Percentiles rank a stretch among this genome's conserved stretches.
phyloP scores from a whole-genome alignment of 2,113 vertebrate species.

The Macquaria australasica region DNA sequence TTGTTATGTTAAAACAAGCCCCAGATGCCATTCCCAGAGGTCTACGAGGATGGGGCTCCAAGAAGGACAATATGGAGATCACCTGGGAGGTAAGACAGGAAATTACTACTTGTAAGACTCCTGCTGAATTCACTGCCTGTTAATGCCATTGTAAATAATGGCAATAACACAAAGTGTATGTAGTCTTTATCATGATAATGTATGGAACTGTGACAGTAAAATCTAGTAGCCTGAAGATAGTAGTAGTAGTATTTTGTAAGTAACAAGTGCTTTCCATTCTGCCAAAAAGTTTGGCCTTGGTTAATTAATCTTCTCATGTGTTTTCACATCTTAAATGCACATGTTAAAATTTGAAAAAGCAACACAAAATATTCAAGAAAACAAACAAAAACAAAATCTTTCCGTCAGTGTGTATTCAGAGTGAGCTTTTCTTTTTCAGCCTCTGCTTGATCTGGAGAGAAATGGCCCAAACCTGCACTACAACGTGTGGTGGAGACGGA shows the following conservation, averaged over 20 bases:
- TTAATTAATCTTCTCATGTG: no score
- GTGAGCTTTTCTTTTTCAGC: conserved; percentile 39
- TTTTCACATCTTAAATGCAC: not conserved
- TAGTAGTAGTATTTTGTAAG: not conserved
- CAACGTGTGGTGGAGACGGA: conserved; percentile 89
- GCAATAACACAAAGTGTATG: no score
- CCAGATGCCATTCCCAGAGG: conserved; percentile 90
- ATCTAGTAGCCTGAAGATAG: not conserved
- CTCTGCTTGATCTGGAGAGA: conserved; percentile 86
- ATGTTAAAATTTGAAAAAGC: not conserved
- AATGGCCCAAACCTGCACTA: conserved; percentile 93
- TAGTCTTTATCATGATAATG: not conserved
- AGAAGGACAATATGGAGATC: conserved; percentile 97
- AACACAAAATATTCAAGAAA: not conserved
- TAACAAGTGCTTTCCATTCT: not conserved
- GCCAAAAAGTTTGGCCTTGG: no score
- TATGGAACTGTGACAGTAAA: not conserved
- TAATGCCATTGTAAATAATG: not conserved
- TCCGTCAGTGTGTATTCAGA: not conserved
- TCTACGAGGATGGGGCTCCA: conserved; percentile 91
- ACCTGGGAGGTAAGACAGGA: conserved; percentile 90
- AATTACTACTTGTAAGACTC: not conserved
- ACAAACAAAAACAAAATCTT: not conserved
- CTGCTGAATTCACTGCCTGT: not conserved
- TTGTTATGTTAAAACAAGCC: conserved; percentile 82